Evolutionary conservation across 2,113 vertebrate species (phyloP).

Genomic region (Phalacrocorax carbo): DNA sequence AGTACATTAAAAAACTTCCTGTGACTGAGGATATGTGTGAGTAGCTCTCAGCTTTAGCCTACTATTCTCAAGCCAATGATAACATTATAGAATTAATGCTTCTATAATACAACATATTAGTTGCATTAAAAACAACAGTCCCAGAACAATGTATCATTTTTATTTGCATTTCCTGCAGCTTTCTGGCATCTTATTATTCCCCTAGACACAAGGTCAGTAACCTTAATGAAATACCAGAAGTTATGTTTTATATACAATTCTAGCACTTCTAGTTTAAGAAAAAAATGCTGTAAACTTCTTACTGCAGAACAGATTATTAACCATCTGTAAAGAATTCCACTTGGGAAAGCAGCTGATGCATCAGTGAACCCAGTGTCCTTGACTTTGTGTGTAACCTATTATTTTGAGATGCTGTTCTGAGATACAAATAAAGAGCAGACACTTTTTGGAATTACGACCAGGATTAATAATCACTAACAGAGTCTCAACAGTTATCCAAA

Average conservation of each 20-base stretch:
- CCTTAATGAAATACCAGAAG: constrained; percentile 34
- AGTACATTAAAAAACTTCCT: neutral
- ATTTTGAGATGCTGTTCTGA: neutral
- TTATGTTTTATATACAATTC: neutral
- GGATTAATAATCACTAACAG: neutral
- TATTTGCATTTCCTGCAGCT: neutral
- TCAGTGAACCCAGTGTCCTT: neutral
- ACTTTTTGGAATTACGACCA: neutral
- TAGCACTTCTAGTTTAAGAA: neutral
- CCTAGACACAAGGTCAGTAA: neutral
- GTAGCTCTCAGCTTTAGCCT: neutral
- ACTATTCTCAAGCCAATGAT: neutral
- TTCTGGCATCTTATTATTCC: neutral
- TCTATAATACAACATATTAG: no score
- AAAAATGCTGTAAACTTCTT: neutral
- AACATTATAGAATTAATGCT: neutral
- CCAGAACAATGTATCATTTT: neutral
- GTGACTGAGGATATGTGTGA: neutral
- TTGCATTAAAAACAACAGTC: neutral
- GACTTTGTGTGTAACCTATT: neutral
- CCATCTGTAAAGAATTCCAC: neutral
- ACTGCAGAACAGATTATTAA: neutral
- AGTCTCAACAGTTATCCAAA: neutral
- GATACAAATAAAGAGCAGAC: neutral
- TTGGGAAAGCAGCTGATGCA: neutral